A percentile compares a stretch with the other conserved stretches of the same genome.
These are phyloP conservation scores for Hyles vespertilio DNA, from an alignment of 1,140 invertebrate species.

Conservation along the genomic window DNA sequence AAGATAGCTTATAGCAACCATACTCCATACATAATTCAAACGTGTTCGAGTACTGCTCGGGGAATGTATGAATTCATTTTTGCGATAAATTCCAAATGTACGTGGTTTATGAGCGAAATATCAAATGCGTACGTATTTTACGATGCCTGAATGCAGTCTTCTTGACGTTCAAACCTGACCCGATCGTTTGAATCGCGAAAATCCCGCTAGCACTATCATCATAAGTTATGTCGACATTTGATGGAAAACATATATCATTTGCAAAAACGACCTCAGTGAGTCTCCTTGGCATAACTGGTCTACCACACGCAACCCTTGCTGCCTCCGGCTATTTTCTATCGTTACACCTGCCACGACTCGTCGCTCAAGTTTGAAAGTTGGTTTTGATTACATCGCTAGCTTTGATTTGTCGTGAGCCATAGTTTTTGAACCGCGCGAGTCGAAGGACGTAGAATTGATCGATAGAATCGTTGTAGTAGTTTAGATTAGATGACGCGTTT, in stretches of 20 bases:
- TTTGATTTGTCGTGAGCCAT: conserved; percentile 17
- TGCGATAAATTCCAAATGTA: conserved; percentile 38
- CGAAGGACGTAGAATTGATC: conserved; percentile 25
- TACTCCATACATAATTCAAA: conserved; percentile 55
- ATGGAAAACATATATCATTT: conserved; percentile 59
- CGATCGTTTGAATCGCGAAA: neutral
- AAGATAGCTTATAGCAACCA: conserved; percentile 36
- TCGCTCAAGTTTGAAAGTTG: conserved; percentile 13
- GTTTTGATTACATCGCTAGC: conserved; percentile 25
- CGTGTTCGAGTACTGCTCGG: conserved; percentile 39
- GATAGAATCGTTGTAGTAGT: conserved; percentile 33
- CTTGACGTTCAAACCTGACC: conserved; percentile 4
- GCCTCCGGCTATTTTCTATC: conserved; percentile 54
- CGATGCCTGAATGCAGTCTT: neutral
- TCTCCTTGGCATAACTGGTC: conserved; percentile 61
- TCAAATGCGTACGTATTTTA: conserved; percentile 3
- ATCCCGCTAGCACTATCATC: conserved; percentile 15
- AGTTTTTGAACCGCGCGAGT: conserved; percentile 5
- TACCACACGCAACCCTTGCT: conserved; percentile 56
- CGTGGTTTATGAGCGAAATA: conserved; percentile 17
- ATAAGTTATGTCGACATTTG: conserved; percentile 32
- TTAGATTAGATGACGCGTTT: conserved; percentile 55
- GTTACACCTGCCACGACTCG: conserved; percentile 47
- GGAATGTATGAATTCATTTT: conserved; percentile 52
- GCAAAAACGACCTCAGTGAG: conserved; percentile 50